Evolutionary conservation across 2,797 vertebrate genomes (phyloP).

Genomic region (Clarias fuscus): DNA sequence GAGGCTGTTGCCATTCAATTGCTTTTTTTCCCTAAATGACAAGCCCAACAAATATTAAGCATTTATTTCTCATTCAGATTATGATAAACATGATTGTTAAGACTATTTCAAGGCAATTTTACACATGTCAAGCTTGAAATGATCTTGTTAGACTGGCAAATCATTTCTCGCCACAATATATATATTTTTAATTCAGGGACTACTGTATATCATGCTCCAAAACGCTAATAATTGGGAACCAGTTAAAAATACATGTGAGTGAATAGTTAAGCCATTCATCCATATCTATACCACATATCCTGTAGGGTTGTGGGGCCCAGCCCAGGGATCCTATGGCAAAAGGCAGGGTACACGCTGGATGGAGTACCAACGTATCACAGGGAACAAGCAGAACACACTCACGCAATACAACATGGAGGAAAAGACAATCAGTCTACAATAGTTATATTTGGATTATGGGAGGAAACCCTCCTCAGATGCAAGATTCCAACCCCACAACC

Average conservation of each 20-base stretch:
- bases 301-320: no score
- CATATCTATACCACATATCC: no score
- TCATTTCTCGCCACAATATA: background rate
- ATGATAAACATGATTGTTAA: background rate
- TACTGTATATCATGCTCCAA: background rate
- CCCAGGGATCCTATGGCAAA: no score
- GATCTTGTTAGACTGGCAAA: background rate
- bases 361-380: no score
- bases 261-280: background rate
- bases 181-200: background rate
- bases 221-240: background rate
- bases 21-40: background rate
- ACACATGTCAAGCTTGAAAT: conserved; percentile 1
- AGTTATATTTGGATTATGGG: no score
- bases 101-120: background rate
- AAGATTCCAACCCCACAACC: background rate
- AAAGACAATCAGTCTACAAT: no score
- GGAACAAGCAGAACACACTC: no score
- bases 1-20: background rate
- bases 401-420: no score
- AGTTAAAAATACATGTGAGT: background rate
- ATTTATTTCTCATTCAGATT: background rate
- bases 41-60: background rate
- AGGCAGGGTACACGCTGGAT: no score
- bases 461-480: no score